Conservation (phyloP, 1,140 invertebrate species). For the Heliconius hermathena region DNA sequence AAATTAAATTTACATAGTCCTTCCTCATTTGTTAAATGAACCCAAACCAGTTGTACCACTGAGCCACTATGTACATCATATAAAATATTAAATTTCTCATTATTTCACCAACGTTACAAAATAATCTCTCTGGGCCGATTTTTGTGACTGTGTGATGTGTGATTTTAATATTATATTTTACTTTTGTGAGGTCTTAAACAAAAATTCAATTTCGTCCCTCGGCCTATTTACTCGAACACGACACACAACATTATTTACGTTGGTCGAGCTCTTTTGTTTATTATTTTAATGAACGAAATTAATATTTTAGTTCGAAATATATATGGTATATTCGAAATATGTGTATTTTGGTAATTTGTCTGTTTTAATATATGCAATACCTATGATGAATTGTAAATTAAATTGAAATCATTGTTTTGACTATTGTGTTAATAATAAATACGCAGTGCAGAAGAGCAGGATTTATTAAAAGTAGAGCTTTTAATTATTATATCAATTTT, state of each 20-base stretch:
- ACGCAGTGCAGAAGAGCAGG: no score
- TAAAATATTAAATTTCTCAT: not conserved
- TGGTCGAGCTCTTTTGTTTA: not conserved
- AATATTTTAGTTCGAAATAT: not conserved
- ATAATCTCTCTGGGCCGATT: not conserved
- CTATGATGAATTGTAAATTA: not conserved
- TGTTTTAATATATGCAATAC: not conserved
- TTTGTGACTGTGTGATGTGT: no score
- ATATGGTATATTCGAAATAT: not conserved
- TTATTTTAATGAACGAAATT: constrained; percentile 9
- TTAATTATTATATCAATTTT: no score
- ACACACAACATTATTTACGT: not conserved
- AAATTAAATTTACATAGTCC: no score
- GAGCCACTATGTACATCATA: not conserved
- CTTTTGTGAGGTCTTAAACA: not conserved
- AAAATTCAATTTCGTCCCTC: not conserved
- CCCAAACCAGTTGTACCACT: no score
- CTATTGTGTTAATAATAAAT: not conserved
- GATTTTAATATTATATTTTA: constrained; percentile 2
- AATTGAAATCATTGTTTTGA: not conserved
- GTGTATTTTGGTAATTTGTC: not conserved
- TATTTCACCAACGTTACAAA: no score
- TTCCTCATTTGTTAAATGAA: no score
- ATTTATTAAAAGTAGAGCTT: no score
- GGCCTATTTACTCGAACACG: not conserved